Base-by-base conservation (phyloP, 2,888 invertebrate genomes). In the Drymonia ruficornis region DNA sequence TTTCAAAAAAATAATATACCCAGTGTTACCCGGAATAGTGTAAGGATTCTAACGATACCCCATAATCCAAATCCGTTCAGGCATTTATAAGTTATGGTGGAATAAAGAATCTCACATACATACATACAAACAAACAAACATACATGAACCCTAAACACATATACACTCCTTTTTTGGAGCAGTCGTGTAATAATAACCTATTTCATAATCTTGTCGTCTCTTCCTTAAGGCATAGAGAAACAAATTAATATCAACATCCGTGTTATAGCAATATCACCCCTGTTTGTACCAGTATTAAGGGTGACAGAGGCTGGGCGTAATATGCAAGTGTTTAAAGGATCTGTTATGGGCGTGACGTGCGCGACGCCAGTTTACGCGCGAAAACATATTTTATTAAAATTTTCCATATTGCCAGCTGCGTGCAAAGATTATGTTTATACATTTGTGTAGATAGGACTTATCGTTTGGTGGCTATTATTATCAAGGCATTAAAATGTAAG, bases 321-420 rank as follows among this genome's bases (percentile, higher is more conserved):
- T 61, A 65, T 74, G 67, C 65, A 74, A 78, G 78, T 78, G 79
- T 80, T 80, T 83, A 78, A 78, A 74, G 78, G 80, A 79, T 81
- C 76, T 76, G 81, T 80, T 76, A 74, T 75, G 72, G 79, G 81
- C 81, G 84, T 83, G 83, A 83, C 79, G 82, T 73, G 62, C 63
- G 65, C 67, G 78, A 80, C 75, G 76, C 74, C 76, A 80, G 80
- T 83, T 83, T 84, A 78, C 79, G 79, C 81, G 80, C 74, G 78
- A 75, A 74, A 85, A 86, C 81, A 84, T 86, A 85, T 86, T 86
- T 86, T 87, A 87, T 86, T 86, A 85, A 84, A 86, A 86, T 84
- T 87, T 86, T 84, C 85, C 84, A 84, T 85, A 82, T 84, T 71
- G 76, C 72, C 73, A 75, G 75, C 70, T 80, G 72, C 75, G 68